Evolutionary conservation across 1,140 invertebrate genomes (phyloP).

Genomic region (Halictus rubicundus): DNA sequence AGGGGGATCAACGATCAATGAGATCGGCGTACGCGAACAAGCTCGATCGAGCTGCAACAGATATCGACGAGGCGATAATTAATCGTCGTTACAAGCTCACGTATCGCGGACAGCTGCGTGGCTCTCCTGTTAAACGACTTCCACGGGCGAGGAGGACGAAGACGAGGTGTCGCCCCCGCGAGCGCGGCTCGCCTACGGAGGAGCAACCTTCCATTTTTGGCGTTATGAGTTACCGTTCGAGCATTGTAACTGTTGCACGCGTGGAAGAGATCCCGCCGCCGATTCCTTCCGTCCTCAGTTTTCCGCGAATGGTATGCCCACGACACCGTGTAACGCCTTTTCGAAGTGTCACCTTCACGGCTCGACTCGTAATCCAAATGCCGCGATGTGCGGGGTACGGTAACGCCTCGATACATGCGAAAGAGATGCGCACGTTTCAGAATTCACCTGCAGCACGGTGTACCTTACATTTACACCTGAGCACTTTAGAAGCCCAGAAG

Average conservation of each 20-base stretch:
- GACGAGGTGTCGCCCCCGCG: slow-evolving; percentile 66
- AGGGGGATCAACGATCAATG: neutral
- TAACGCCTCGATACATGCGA: no score
- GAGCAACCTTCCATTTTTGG: slow-evolving; percentile 69
- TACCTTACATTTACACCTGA: no score
- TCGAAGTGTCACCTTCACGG: slow-evolving; percentile 14
- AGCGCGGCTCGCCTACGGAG: slow-evolving; percentile 60
- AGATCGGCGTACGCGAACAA: neutral
- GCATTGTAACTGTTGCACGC: slow-evolving; percentile 10
- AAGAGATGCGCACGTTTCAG: no score
- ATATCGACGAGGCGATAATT: neutral
- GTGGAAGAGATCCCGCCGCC: neutral
- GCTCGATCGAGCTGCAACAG: neutral
- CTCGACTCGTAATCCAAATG: neutral
- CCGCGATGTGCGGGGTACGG: neutral
- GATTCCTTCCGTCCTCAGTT: slow-evolving; percentile 52
- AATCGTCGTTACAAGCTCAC: slow-evolving; percentile 1
- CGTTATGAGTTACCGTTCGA: slow-evolving; percentile 30
- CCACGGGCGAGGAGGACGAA: slow-evolving; percentile 44
- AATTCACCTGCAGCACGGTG: no score
- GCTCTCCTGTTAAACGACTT: neutral
- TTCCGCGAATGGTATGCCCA: neutral
- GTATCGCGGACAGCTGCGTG: slow-evolving; percentile 43
- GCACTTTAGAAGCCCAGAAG: no score
- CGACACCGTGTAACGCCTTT: neutral